Evolutionary conservation across 1,140 invertebrate species (phyloP).

Genomic region (Ditylenchus dipsaci): DNA sequence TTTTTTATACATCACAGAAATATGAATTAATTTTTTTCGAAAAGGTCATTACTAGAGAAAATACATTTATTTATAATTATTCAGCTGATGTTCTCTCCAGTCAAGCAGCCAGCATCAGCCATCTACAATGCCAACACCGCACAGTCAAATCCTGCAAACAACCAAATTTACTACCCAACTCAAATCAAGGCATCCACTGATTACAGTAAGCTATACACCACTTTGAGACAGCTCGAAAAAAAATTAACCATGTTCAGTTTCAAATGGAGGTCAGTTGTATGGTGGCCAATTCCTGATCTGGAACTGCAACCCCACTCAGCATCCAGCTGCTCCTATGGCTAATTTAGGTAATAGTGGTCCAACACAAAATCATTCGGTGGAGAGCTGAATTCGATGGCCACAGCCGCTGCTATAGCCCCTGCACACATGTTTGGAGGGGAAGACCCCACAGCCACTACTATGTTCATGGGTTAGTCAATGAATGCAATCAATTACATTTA

Average conservation of each 20-base stretch:
- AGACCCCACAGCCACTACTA: not conserved
- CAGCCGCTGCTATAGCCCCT: not conserved
- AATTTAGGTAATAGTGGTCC: not conserved
- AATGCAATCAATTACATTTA: not conserved
- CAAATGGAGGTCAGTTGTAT: not conserved
- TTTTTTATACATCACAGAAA: too few species aligned
- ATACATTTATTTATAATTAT: not conserved
- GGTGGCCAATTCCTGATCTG: not conserved
- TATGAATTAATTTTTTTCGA: too few species aligned
- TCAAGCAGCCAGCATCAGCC: not conserved
- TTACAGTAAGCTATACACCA: not conserved
- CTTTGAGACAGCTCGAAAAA: not conserved
- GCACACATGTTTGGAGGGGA: not conserved
- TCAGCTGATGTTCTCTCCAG: not conserved
- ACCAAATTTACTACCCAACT: not conserved
- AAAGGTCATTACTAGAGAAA: too few species aligned
- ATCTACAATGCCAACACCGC: not conserved
- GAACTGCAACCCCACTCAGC: not conserved
- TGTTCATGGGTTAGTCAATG: not conserved
- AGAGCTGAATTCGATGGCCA: not conserved
- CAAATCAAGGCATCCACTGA: not conserved
- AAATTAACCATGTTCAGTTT: not conserved
- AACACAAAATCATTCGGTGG: not conserved
- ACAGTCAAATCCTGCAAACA: not conserved
- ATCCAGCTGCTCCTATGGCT: not conserved